Percentiles rank a stretch among this genome's conserved stretches.
These are phyloP conservation scores for Haliclona indistincta DNA, from an alignment of 37 sponge, comb jelly and placozoan genomes.

Conservation along the genomic window DNA sequence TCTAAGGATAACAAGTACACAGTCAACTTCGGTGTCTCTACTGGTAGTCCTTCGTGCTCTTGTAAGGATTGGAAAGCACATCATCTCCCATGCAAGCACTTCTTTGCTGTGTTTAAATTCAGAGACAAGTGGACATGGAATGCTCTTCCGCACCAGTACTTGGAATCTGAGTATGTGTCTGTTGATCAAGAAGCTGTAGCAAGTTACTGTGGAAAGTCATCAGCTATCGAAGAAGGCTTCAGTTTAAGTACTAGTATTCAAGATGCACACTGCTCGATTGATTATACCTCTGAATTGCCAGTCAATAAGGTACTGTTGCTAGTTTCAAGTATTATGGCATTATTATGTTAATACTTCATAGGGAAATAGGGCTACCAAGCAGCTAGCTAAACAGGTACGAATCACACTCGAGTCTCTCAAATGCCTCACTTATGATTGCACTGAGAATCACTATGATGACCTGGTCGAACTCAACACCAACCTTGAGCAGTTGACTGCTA, in stretches of 20 bases:
- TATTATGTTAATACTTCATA: too few species aligned
- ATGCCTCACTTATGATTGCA: too few species aligned
- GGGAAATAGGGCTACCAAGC: too few species aligned
- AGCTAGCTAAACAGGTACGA: too few species aligned
- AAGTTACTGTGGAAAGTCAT: too few species aligned
- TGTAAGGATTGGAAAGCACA: slow-evolving; percentile 15
- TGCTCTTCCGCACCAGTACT: background rate
- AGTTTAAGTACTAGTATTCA: too few species aligned
- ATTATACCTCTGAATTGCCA: background rate
- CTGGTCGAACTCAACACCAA: background rate
- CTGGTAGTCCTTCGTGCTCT: slow-evolving; percentile 7
- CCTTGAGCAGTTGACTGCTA: too few species aligned
- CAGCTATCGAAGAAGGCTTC: too few species aligned
- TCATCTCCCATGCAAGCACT: slow-evolving; percentile 25
- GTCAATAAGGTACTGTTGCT: background rate
- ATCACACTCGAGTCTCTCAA: too few species aligned
- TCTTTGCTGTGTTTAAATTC: background rate
- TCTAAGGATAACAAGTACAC: background rate
- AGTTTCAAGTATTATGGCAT: background rate
- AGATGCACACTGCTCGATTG: too few species aligned
- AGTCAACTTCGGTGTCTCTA: slow-evolving; percentile 7
- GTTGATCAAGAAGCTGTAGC: background rate
- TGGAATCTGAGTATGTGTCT: slow-evolving; percentile 7
- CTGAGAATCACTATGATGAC: background rate
- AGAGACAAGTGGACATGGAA: slow-evolving; percentile 7